A percentile compares a stretch with the other conserved stretches of the same genome.
Evolutionary conservation across 2,113 vertebrate genomes (phyloP).

Genomic region (Indicator maculatus): DNA sequence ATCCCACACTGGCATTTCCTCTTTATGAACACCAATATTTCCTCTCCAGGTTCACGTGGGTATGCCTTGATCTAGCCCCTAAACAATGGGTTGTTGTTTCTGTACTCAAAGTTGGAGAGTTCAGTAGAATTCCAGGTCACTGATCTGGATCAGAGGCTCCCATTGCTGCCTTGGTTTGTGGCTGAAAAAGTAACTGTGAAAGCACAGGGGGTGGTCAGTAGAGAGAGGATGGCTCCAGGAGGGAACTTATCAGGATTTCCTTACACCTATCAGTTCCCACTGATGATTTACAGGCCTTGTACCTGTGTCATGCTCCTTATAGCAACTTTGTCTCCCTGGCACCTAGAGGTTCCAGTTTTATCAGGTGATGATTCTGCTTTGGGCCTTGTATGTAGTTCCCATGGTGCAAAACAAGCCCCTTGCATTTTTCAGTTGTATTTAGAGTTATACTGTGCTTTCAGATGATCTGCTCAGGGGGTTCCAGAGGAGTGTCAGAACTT

Average conservation of each 20-base stretch:
- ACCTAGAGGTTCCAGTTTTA: neutral
- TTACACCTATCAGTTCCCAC: neutral
- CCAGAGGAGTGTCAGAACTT: neutral
- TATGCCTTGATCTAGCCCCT: neutral
- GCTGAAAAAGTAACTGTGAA: neutral
- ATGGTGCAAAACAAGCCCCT: neutral
- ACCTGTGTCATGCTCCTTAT: neutral
- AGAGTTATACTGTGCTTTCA: neutral
- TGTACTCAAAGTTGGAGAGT: neutral
- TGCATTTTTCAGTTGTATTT: neutral
- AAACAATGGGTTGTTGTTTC: neutral
- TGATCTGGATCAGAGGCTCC: neutral
- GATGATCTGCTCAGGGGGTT: neutral
- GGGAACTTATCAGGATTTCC: neutral
- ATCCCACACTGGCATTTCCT: neutral
- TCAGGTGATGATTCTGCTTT: neutral
- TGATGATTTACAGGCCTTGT: neutral
- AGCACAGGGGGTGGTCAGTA: neutral
- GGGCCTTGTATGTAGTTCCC: neutral
- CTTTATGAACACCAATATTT: neutral
- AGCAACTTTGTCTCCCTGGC: neutral
- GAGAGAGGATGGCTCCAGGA: neutral
- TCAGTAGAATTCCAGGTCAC: neutral
- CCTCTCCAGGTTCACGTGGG: neutral
- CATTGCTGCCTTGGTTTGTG: neutral